These are phyloP conservation scores for Trachurus trachurus DNA, from an alignment of 2,797 vertebrate species.

Conservation along the genomic window DNA sequence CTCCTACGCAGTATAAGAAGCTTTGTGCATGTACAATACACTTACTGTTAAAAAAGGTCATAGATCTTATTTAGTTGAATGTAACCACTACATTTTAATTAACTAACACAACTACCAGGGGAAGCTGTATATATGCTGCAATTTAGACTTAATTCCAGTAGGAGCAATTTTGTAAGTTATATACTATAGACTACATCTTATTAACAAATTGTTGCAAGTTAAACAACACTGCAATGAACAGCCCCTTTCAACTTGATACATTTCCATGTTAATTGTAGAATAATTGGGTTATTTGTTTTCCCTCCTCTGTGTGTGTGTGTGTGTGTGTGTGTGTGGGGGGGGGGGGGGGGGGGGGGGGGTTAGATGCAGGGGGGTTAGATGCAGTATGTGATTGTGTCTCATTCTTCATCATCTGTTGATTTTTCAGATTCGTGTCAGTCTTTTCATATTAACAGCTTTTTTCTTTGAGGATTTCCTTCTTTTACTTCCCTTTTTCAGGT, in stretches of 20 bases:
- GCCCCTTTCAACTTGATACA: not conserved
- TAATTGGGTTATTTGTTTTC: not conserved
- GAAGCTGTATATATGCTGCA: not conserved
- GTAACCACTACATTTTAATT: not conserved
- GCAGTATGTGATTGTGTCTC: too few relatives aligned
- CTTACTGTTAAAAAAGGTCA: not conserved
- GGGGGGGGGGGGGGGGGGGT: too few relatives aligned
- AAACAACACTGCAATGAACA: not conserved
- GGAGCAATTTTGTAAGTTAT: not conserved
- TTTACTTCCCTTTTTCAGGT: not conserved
- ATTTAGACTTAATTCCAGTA: not conserved
- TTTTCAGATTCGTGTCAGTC: not conserved
- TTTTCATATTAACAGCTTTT: not conserved
- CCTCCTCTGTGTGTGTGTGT: not conserved
- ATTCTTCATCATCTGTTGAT: constrained; percentile 3
- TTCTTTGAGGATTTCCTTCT: not conserved
- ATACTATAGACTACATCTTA: not conserved
- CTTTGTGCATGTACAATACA: not conserved
- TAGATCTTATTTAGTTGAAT: not conserved
- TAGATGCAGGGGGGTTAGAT: too few relatives aligned
- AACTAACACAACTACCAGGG: not conserved
- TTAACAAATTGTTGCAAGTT: not conserved
- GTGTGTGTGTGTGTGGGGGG: not conserved
- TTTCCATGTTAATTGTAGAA: not conserved
- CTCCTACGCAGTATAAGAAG: too few relatives aligned